phyloP scores from a whole-genome alignment of 2,888 invertebrate genomes.

The Calameuta idolon region DNA sequence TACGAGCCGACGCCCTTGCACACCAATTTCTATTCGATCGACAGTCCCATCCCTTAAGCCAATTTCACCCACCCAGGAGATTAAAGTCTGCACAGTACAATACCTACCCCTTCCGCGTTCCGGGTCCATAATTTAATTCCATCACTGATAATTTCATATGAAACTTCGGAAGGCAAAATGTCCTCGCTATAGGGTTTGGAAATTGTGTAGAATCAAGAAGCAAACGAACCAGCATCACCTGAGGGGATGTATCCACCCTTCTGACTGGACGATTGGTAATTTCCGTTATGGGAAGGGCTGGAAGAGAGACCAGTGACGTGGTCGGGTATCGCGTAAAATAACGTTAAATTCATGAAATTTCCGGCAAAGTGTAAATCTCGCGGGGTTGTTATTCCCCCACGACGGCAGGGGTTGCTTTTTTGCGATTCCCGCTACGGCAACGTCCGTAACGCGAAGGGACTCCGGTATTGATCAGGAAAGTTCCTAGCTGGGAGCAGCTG shows the following conservation, averaged over 20 bases:
- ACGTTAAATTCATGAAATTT: not conserved
- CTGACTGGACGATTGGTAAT: slow-evolving; percentile 33
- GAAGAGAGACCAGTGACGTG: not conserved
- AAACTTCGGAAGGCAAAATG: not conserved
- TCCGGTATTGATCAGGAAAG: slow-evolving; percentile 49
- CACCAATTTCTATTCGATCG: slow-evolving; percentile 29
- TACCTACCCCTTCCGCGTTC: not conserved
- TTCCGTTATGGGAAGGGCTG: slow-evolving; percentile 30
- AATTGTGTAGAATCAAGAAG: not conserved
- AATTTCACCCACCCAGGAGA: not conserved
- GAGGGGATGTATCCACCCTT: not conserved
- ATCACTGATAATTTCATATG: not conserved
- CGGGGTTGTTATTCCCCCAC: not conserved
- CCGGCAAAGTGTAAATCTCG: not conserved
- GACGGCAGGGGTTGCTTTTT: not conserved
- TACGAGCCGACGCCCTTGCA: slow-evolving; percentile 1
- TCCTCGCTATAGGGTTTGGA: not conserved
- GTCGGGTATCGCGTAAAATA: not conserved
- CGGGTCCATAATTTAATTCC: not conserved
- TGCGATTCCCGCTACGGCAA: not conserved
- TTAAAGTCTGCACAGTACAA: not conserved
- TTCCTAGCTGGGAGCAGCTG: slow-evolving; percentile 42
- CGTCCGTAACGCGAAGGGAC: not conserved
- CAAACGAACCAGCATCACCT: not conserved
- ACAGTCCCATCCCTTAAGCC: slow-evolving; percentile 16